phyloP scores from a whole-genome alignment of 1,140 invertebrate species.

The Caenorhabditis inopinata region DNA sequence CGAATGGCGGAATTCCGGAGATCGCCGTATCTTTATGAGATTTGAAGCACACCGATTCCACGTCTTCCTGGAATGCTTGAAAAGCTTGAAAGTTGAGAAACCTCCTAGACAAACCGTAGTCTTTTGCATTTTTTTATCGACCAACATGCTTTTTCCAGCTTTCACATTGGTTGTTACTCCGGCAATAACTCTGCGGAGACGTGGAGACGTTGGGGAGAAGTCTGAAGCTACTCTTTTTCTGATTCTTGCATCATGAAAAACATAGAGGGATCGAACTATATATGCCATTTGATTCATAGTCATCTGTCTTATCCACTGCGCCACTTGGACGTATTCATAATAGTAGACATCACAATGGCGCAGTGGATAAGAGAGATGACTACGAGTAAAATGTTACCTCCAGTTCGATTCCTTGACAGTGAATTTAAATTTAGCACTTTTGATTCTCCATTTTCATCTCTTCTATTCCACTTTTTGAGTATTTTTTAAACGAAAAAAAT shows the following conservation, averaged over 20 bases:
- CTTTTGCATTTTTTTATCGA: neutral
- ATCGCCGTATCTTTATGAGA: neutral
- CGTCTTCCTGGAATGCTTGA: constrained; percentile 3
- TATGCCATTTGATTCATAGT: too few relatives aligned
- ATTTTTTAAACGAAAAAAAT: too few relatives aligned
- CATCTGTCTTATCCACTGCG: too few relatives aligned
- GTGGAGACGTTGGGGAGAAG: neutral
- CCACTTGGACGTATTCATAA: too few relatives aligned
- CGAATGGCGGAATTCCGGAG: neutral
- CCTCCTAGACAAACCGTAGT: neutral
- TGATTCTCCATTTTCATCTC: too few relatives aligned
- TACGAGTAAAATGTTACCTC: too few relatives aligned
- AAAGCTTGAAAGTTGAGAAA: neutral
- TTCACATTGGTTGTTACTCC: constrained; percentile 3
- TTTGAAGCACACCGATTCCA: neutral
- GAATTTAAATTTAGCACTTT: too few relatives aligned
- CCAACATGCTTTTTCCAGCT: neutral
- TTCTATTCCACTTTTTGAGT: too few relatives aligned
- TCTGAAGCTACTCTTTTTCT: neutral
- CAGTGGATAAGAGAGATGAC: too few relatives aligned
- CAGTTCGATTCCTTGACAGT: too few relatives aligned
- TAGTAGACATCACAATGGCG: too few relatives aligned
- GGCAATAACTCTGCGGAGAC: neutral
- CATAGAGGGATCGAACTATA: too few relatives aligned
- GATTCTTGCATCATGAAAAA: neutral